Percentiles rank a stretch among this genome's conserved stretches.
Conservation (phyloP, 2,797 vertebrate genomes). For the Silurus aristotelis region DNA sequence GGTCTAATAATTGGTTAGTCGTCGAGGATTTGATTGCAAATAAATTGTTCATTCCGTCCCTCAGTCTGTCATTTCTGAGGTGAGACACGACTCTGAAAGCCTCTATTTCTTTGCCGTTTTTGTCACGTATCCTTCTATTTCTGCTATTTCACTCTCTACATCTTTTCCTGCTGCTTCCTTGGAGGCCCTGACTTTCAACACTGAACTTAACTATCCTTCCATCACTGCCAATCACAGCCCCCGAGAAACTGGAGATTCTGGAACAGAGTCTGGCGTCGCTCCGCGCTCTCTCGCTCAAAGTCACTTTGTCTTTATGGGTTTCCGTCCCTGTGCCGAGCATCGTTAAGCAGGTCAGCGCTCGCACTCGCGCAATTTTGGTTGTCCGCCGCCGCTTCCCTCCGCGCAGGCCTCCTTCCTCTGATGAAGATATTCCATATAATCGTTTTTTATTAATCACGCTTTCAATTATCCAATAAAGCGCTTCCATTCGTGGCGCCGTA, state of each 20-base stretch:
- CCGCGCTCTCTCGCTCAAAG: not conserved
- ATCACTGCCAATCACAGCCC: not conserved
- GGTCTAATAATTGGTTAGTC: not conserved
- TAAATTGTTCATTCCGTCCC: not conserved
- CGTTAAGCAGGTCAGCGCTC: conserved; percentile 10
- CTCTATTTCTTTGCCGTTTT: not conserved
- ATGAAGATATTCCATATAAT: conserved; percentile 60
- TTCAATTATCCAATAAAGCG: conserved; percentile 70
- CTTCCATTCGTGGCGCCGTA: conserved; percentile 60
- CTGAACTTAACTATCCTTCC: not conserved
- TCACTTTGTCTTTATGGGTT: conserved; percentile 25
- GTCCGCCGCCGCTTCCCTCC: not conserved
- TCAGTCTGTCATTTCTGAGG: not conserved
- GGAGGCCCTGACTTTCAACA: not conserved
- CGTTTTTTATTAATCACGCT: conserved; percentile 68
- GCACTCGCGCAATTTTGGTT: not conserved
- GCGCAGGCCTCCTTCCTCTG: conserved; percentile 2
- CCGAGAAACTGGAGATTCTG: too few species aligned
- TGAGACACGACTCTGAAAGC: not conserved
- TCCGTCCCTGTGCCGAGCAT: not conserved
- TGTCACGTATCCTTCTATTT: not conserved
- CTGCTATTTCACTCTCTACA: not conserved
- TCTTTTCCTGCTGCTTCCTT: not conserved
- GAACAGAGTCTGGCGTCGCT: too few species aligned
- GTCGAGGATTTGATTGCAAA: too few species aligned